phyloP scores from a whole-genome alignment of 2,113 vertebrate genomes.

The Spea multiplicata region DNA sequence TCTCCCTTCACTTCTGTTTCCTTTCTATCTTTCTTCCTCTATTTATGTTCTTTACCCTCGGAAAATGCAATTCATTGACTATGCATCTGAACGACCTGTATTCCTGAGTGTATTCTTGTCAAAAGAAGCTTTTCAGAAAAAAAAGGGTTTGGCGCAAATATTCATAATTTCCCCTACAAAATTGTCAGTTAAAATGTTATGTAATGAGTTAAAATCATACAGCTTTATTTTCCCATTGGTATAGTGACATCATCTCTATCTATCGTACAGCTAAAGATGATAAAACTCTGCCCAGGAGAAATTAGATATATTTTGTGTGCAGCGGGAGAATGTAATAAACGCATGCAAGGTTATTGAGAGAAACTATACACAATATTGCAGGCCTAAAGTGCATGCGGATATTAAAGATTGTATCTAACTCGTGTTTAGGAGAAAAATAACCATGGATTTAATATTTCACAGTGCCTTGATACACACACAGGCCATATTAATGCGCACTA shows the following conservation, averaged over 20 bases:
- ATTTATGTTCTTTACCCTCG: too few species aligned
- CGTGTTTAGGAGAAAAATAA: neutral
- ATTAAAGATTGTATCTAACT: conserved; percentile 57
- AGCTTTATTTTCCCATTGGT: neutral
- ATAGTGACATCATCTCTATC: neutral
- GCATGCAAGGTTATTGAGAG: neutral
- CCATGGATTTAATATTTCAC: neutral
- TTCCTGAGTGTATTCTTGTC: too few species aligned
- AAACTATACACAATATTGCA: conserved; percentile 2
- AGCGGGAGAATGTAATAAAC: neutral
- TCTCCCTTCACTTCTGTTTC: conserved; percentile 18
- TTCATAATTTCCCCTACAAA: too few species aligned
- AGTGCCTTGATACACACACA: neutral
- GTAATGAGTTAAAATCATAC: too few species aligned
- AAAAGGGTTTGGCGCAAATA: too few species aligned
- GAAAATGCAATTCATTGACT: too few species aligned
- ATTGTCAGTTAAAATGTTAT: too few species aligned
- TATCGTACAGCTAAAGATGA: neutral
- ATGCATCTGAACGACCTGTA: too few species aligned
- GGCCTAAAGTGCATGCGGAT: conserved; percentile 36
- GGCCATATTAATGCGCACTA: neutral
- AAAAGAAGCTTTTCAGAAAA: too few species aligned
- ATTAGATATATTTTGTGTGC: neutral
- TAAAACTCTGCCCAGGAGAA: neutral
- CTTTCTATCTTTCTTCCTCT: neutral